Evolutionary conservation across 2,888 invertebrate genomes (phyloP), one percentile per base, ranked within the genome.

Genomic region (Lypha dubia): DNA sequence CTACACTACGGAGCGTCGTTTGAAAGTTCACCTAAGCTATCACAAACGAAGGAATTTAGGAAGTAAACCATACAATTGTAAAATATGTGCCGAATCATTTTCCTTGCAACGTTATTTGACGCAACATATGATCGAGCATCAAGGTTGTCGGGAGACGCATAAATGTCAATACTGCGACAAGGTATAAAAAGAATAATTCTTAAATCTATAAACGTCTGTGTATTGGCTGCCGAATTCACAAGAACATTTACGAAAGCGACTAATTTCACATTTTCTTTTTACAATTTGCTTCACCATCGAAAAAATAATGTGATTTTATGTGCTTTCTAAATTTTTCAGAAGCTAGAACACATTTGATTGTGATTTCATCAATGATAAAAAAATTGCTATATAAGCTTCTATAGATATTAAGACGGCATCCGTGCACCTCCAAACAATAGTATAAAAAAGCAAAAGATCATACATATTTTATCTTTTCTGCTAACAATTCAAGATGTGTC

Each of bases 61-160:
- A 63, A 60, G 83, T 1, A 87, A 87, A 62, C 87, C 87, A 28
- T 88, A 88, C 62, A 87, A 87, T 28, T 88, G 88, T 70, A 68
- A 83, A 81, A 86, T 88, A 46, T 88, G 88, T 76, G 86, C 85
- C n/a, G 88, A 88, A 70, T 81, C 86, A 20, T 88, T 88, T 77
- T 87, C 88, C 3, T 87, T 88, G 11, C 86, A 88, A 58, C 86
- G 87, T 63, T 88, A 87, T 68, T 71, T 88, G 1, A 87, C 87
- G 17, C 63, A 85, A 8, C 88, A 88, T 68, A 86, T 88, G 86
- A 83, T 86, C 6, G 87, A 86, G 13, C 88, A 88, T 80, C 79
- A 79, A 28, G 87, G 87, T 32, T 81, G 86, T 22, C 87, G 87
- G 7, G 82, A 87, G 63, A 58, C 84, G 15, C 86, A 87, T 49